These are phyloP conservation scores for Megalops cyprinoides DNA, from an alignment of 2,797 vertebrate genomes.

Conservation along the genomic window DNA sequence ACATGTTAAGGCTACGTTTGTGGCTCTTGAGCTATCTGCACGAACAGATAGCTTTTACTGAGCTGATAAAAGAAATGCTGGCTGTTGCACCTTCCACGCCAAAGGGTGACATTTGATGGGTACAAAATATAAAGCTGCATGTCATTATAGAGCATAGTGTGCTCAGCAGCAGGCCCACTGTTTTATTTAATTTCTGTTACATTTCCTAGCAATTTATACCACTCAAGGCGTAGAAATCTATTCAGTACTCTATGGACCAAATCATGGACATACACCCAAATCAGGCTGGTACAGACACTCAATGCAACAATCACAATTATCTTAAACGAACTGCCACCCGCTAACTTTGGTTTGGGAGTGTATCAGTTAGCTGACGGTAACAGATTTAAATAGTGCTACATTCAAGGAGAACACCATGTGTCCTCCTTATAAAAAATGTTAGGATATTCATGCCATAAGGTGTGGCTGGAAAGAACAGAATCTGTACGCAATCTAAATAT, in stretches of 20 bases:
- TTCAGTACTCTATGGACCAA: background rate
- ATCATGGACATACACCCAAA: background rate
- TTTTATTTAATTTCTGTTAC: background rate
- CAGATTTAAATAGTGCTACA: background rate
- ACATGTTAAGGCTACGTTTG: slow-evolving; percentile 15
- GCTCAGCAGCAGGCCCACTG: background rate
- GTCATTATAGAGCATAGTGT: background rate
- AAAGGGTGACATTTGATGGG: background rate
- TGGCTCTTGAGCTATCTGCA: background rate
- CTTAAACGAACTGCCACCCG: too few species aligned
- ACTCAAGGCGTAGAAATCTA: background rate
- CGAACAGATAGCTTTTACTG: slow-evolving; percentile 1
- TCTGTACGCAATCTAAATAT: background rate
- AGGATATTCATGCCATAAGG: background rate
- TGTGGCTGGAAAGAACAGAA: background rate
- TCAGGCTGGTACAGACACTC: background rate
- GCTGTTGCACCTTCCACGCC: background rate
- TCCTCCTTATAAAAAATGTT: background rate
- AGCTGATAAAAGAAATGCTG: background rate
- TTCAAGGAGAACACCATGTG: background rate
- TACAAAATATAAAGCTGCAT: background rate
- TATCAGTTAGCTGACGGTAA: background rate
- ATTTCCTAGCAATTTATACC: too few species aligned
- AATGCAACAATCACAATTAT: background rate
- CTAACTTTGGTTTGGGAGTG: too few species aligned